Conservation (phyloP, 1,140 invertebrate genomes). For the Orchesella cincta region DNA sequence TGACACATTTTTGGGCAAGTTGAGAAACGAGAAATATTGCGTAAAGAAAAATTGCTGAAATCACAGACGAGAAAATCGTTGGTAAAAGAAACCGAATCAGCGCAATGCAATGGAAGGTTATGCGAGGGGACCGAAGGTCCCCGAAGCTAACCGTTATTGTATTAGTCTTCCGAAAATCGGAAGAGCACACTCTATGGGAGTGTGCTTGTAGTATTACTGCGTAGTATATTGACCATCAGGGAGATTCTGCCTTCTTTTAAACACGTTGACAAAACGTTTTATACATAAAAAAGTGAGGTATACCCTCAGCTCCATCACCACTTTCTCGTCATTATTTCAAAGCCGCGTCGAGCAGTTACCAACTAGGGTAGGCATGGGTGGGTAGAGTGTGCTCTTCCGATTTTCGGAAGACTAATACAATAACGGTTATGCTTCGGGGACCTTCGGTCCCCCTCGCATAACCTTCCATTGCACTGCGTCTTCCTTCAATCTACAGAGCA, state of each 20-base stretch:
- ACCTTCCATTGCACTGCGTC: neutral
- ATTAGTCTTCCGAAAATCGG: slow-evolving; percentile 10
- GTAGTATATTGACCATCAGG: too few relatives aligned
- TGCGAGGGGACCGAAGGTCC: neutral
- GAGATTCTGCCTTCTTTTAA: neutral
- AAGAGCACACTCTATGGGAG: neutral
- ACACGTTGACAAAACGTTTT: neutral
- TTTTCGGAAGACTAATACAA: slow-evolving; percentile 15
- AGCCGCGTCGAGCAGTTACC: neutral
- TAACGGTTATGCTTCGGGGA: neutral
- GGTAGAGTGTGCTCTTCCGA: neutral
- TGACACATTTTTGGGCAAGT: too few relatives aligned
- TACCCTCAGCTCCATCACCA: neutral
- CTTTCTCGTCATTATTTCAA: neutral
- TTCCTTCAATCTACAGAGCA: neutral
- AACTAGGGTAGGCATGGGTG: neutral
- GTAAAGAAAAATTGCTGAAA: too few relatives aligned
- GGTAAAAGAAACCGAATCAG: too few relatives aligned
- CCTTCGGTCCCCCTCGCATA: neutral
- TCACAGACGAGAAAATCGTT: too few relatives aligned
- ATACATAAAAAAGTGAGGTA: neutral
- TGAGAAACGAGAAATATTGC: too few relatives aligned
- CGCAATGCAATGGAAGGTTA: neutral
- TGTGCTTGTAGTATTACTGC: too few relatives aligned
- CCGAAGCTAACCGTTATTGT: neutral